These are phyloP conservation scores for Anthophora plumipes DNA, from an alignment of 2,888 invertebrate species.

Conservation along the genomic window DNA sequence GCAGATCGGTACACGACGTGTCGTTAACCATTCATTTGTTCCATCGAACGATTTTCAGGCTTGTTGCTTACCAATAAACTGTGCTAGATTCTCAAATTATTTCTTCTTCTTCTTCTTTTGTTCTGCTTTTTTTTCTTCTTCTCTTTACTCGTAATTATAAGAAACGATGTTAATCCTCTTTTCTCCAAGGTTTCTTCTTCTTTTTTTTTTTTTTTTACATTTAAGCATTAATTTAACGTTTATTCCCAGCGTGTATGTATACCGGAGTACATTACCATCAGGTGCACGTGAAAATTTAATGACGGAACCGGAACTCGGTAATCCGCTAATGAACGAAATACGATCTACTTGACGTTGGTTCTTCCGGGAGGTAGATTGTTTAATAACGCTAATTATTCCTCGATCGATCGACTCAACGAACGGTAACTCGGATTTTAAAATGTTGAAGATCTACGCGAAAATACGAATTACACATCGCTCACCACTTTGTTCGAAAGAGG, in stretches of 20 bases:
- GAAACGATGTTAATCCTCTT: not conserved
- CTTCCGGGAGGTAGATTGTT: not conserved
- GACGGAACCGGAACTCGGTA: conserved; percentile 15
- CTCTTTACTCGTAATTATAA: too few relatives aligned
- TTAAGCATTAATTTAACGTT: too few relatives aligned
- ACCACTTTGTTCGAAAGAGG: too few relatives aligned
- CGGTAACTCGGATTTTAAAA: not conserved
- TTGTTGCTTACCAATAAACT: not conserved
- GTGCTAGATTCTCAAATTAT: not conserved
- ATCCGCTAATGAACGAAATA: conserved; percentile 47
- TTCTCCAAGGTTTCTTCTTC: not conserved
- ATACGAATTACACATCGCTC: not conserved
- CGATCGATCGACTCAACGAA: not conserved
- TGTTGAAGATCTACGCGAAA: not conserved
- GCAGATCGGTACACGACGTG: conserved; percentile 58
- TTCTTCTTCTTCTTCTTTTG: not conserved
- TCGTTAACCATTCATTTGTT: conserved; percentile 59
- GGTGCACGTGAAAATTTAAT: conserved; percentile 32
- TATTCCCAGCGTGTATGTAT: too few relatives aligned
- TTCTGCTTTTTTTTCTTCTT: not conserved
- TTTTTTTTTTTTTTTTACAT: too few relatives aligned
- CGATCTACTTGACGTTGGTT: conserved; percentile 28
- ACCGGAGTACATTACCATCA: not conserved
- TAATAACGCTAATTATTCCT: conserved; percentile 42
- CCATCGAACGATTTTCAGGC: not conserved